These are phyloP conservation scores for Dendroctonus valens DNA, from an alignment of 1,140 invertebrate genomes.

Conservation along the genomic window DNA sequence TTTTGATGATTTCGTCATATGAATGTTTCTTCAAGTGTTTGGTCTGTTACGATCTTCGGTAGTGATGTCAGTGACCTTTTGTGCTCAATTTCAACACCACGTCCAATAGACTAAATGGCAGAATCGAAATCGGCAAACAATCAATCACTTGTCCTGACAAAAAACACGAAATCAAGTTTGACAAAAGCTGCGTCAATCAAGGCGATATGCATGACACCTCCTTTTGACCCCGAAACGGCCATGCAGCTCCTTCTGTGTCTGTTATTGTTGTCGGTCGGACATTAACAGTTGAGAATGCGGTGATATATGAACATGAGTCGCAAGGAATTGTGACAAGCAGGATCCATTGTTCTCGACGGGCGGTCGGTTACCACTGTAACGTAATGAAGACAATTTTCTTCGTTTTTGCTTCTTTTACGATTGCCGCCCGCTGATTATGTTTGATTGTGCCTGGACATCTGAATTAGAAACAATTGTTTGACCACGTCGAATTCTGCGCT, in stretches of 20 bases:
- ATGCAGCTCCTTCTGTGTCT: not conserved
- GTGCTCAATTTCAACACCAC: no score
- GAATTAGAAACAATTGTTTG: constrained; percentile 38
- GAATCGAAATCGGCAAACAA: no score
- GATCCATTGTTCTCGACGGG: constrained; percentile 41
- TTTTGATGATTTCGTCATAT: no score
- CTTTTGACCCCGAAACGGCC: constrained; percentile 10
- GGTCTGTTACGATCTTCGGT: no score
- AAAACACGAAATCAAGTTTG: not conserved
- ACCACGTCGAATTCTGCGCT: constrained; percentile 15
- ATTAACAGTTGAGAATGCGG: constrained; percentile 3
- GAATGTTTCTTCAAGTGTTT: no score
- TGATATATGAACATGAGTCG: constrained; percentile 37
- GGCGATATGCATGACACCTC: constrained; percentile 15
- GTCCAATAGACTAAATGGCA: no score
- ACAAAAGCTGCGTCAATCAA: constrained; percentile 7
- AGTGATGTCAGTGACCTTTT: no score
- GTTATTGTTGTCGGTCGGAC: not conserved
- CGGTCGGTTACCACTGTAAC: constrained; percentile 37
- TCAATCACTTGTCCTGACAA: not conserved
- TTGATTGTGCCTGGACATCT: constrained; percentile 38
- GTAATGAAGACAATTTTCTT: constrained; percentile 43
- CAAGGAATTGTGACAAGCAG: constrained; percentile 29
- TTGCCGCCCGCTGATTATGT: constrained; percentile 33
- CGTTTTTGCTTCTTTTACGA: constrained; percentile 26